phyloP scores from a whole-genome alignment of 2,888 invertebrate genomes.

The Sinotaia quadrata region DNA sequence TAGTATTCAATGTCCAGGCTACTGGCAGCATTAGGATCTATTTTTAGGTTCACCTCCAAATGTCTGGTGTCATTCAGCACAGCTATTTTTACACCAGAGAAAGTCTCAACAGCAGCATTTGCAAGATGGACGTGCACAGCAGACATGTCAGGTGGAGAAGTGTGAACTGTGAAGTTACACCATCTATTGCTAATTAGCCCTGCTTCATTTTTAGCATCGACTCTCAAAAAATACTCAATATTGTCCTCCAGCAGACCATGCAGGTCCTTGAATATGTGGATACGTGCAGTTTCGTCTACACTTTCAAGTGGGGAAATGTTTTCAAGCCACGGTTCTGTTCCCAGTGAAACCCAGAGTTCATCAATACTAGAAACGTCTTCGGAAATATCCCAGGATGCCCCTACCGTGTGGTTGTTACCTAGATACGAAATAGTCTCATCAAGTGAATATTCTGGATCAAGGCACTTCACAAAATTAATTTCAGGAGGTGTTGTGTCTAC shows the following conservation, averaged over 20 bases:
- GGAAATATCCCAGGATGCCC: constrained; percentile 47
- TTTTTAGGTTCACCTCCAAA: constrained; percentile 9
- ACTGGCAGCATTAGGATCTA: not conserved
- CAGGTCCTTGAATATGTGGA: not conserved
- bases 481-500: constrained; percentile 48
- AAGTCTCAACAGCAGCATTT: not conserved
- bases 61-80: not conserved
- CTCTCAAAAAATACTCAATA: not conserved
- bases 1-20: constrained; percentile 5
- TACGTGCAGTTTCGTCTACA: not conserved
- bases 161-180: constrained; percentile 18
- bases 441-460: constrained; percentile 46
- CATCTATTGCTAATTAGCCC: not conserved
- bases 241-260: not conserved
- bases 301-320: not conserved
- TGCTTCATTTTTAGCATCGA: constrained; percentile 10
- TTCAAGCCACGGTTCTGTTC: constrained; percentile 20
- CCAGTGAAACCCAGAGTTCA: constrained; percentile 38
- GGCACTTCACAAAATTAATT: constrained; percentile 45
- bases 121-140: not conserved
- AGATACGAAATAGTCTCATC: constrained; percentile 44
- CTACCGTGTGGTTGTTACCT: constrained; percentile 48
- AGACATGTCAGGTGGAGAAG: not conserved
- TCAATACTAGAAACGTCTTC: constrained; percentile 47
- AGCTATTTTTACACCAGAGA: not conserved